Base-by-base conservation (phyloP, 2,888 invertebrate species). In the Ferrisia virgata region DNA sequence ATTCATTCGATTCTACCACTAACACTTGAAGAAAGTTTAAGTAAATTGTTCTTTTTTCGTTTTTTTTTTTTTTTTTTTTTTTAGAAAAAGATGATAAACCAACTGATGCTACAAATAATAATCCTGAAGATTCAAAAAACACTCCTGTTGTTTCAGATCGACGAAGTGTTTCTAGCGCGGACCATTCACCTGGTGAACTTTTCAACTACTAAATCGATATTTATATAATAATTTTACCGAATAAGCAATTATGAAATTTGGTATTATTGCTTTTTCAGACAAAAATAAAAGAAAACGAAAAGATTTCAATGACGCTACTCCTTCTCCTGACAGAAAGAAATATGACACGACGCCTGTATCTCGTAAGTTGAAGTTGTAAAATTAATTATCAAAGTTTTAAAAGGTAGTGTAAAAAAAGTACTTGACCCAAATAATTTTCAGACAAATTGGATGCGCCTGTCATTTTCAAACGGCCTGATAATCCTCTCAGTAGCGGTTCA, bases 401-500 rank as follows among this genome's bases (percentile, higher is more conserved):
- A 47, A 47, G 18, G 36, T 36, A 1, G 8, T 47, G 18, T 47
- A 18, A 18, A 18, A 18, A 47, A n/a, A n/a, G n/a, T n/a, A n/a
- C 2, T 18, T n/a, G 8, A 18, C 47, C 3, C 9, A 8, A 47
- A 18, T 36, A 1, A 18, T 81, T 81, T 64, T 81, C 25, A 82
- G 72, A 40, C 5, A 69, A 40, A 31, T n/a, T n/a, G 43, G 72
- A 39, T 36, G 9, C 72, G 5, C 25, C 82, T 1, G 36, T 58
- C 36, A 69, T 85, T 31, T 85, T 85, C 72, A 85, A 86, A 80
- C 81, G 82, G 72, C 85, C 85, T 25, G 83, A 85, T 33, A 81
- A 33, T 36, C 79, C 85, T 6, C 53, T 80, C n/a, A 18, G 18
- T 11, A 40, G 15, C 28, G 11, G 28, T 31, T 22, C 82, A 1